Base-by-base conservation (phyloP, 2,797 vertebrate species). In the Kryptopterus vitreolus region DNA sequence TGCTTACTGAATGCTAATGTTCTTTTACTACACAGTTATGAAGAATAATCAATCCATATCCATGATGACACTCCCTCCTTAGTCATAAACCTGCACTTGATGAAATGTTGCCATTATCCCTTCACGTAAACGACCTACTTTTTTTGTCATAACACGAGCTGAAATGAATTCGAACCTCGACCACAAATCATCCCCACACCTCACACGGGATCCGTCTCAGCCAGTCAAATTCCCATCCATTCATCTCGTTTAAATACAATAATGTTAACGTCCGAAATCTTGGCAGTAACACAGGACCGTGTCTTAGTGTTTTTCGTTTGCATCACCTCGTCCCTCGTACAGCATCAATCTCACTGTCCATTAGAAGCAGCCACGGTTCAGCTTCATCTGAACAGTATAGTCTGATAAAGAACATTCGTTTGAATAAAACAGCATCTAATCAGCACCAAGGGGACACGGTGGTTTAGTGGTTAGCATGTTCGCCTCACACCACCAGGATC, bases 361-460 rank as follows among this genome's bases (percentile, higher is more conserved):
- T 88, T 90, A 89, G 80, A 82, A 86, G 68, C 78, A 81, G 77
- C 86, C 80, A 85, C 90, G 88, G 89, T 86, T 92, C 90, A 85
- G 50, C 71, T 86, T 92, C 89, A 93, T 92, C 90, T 91, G 86
- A 89, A 87, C 85, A 26, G 52, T 75, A 50, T 84, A 75, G 81
- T 62, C 78, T 85, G 85, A 89, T 87, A 85, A 91, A 87, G 72
- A 82, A 83, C 83, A 80, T 87, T 86, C 88, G 84, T 84, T 79
- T 79, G 84, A 63, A 53, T 75, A 52, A n/a, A 81, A 71, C 62
- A 57, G 69, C 58, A 62, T 80, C 75, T 59, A 57, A 82, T 79
- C 62, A 78, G 62, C 24, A 50, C 69, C 43, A n/a, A n/a, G n/a
- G n/a, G n/a, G n/a, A n/a, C n/a, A n/a, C n/a, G n/a, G n/a, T n/a